Evolutionary conservation across 2,888 invertebrate genomes (phyloP).

Genomic region (Eupithecia tripunctaria): DNA sequence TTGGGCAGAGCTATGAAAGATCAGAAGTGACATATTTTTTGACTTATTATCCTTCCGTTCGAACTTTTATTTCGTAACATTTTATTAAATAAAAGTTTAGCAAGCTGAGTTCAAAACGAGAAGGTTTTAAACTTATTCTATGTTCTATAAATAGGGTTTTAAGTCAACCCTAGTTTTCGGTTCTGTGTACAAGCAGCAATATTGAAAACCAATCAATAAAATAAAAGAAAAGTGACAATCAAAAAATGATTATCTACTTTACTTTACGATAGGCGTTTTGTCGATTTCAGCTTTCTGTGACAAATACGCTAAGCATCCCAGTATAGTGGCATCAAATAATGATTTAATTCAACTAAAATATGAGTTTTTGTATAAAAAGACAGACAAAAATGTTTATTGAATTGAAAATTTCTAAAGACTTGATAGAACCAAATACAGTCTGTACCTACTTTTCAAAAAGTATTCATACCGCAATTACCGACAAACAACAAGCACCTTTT

Average conservation of each 20-base stretch:
- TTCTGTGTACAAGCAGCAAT: too few species aligned
- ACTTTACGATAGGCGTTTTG: not conserved
- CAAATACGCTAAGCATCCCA: not conserved
- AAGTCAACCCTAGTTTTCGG: too few species aligned
- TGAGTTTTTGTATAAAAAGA: not conserved
- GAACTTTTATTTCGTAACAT: too few species aligned
- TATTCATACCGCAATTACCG: not conserved
- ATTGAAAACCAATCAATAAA: too few species aligned
- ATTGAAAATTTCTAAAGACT: not conserved
- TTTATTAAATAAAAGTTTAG: too few species aligned
- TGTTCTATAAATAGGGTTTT: too few species aligned
- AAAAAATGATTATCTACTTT: too few species aligned
- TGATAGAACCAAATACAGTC: not conserved
- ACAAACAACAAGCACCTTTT: not conserved
- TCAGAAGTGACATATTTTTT: too few species aligned
- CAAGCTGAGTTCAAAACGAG: too few species aligned
- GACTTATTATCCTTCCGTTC: too few species aligned
- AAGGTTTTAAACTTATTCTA: too few species aligned
- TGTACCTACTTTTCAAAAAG: not conserved
- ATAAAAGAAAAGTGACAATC: conserved; percentile 11
- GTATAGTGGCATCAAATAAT: not conserved
- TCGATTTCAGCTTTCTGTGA: not conserved
- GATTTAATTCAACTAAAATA: not conserved
- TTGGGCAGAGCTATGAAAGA: conserved; percentile 11
- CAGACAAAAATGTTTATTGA: not conserved